Evolutionary conservation across 2,113 vertebrate species (phyloP).

Genomic region (Zingel zingel): DNA sequence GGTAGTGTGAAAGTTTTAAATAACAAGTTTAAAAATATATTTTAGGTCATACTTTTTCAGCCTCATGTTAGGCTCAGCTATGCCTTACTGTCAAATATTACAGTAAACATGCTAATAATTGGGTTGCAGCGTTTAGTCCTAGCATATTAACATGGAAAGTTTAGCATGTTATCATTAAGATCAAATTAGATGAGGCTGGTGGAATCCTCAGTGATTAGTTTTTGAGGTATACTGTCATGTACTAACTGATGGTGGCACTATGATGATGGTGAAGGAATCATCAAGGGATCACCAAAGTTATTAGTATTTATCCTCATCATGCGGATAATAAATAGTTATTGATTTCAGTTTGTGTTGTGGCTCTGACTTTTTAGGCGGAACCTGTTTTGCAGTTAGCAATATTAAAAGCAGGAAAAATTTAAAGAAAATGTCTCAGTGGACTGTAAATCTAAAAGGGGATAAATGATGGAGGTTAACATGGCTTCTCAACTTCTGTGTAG

Average conservation of each 20-base stretch:
- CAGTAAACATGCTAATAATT: no score
- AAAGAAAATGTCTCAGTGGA: not conserved
- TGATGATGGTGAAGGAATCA: not conserved
- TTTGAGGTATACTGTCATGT: not conserved
- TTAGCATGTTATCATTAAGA: not conserved
- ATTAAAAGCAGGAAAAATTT: not conserved
- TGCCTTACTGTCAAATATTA: no score
- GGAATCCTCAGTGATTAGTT: not conserved
- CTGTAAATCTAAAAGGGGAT: not conserved
- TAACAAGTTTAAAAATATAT: no score
- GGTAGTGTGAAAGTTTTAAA: no score
- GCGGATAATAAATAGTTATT: not conserved
- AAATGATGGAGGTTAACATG: slow-evolving; percentile 23
- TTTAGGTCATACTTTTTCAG: no score
- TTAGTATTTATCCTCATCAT: not conserved
- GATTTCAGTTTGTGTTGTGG: not conserved
- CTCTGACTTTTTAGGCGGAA: not conserved
- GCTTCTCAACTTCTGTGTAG: slow-evolving; percentile 15
- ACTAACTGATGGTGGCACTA: not conserved
- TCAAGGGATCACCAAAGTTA: not conserved
- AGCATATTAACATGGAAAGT: not conserved
- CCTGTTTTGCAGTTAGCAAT: not conserved
- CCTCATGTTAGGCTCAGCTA: no score
- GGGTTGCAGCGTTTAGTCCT: no score
- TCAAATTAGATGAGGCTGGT: not conserved